Conservation (phyloP, 2,797 vertebrate species). For the Girardinus metallicus region DNA sequence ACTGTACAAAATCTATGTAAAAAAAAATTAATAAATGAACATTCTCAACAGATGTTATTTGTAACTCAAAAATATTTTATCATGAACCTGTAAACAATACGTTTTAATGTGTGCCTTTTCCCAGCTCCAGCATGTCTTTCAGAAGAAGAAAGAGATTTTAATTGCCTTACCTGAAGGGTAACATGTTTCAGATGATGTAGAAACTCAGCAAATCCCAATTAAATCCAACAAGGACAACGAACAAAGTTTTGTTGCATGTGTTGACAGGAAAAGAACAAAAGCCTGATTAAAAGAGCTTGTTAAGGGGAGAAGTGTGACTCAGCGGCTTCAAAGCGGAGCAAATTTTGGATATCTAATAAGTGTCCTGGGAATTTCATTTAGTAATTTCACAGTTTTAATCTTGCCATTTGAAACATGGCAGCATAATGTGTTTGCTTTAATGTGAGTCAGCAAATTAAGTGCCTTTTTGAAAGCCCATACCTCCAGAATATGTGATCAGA, state of each 20-base stretch:
- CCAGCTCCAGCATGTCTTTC: conserved; percentile 39
- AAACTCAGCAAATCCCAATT: conserved; percentile 68
- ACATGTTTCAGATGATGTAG: conserved; percentile 55
- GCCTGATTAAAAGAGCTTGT: conserved; percentile 70
- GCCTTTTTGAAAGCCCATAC: not conserved
- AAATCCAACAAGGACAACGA: conserved; percentile 57
- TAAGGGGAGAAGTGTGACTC: conserved; percentile 51
- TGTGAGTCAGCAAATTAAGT: conserved; percentile 14
- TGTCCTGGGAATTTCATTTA: conserved; percentile 42
- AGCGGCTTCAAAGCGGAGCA: conserved; percentile 56
- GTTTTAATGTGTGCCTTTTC: conserved; percentile 25
- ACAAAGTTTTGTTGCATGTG: conserved; percentile 55
- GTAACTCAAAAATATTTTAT: conserved; percentile 55
- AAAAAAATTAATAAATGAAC: not conserved
- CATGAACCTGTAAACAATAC: conserved; percentile 57
- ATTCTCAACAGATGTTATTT: conserved; percentile 57
- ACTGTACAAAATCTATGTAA: not conserved
- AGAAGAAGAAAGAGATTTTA: conserved; percentile 61
- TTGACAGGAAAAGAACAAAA: conserved; percentile 66
- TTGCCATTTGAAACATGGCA: conserved; percentile 1
- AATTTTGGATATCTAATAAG: conserved; percentile 64
- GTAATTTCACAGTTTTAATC: conserved; percentile 45
- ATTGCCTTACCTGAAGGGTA: conserved; percentile 72
- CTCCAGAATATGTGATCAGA: not conserved
- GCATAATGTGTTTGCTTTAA: conserved; percentile 5